Conservation (phyloP, 2,113 vertebrate species). For the Coryphaenoides rupestris region DNA sequence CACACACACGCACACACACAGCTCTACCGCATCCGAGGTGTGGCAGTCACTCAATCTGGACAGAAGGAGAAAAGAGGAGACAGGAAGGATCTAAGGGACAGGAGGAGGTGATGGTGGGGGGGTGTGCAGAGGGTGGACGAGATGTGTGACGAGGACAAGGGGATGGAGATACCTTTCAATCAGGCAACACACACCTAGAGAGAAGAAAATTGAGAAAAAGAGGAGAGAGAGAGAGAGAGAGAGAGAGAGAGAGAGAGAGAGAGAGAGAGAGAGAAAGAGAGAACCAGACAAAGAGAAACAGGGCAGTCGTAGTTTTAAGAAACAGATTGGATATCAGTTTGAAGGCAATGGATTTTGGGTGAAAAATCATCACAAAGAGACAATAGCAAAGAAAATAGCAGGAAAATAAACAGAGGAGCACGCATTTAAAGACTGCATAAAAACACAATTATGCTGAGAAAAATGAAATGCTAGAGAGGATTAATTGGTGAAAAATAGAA, state of each 20-base stretch:
- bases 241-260: conserved; percentile 13
- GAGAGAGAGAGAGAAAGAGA: conserved; percentile 8
- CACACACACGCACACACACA: conserved; percentile 6
- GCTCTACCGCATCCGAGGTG: conserved; percentile 7
- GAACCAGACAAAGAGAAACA: too few species aligned
- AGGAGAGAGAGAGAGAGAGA: conserved; percentile 13
- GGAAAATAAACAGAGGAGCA: too few species aligned
- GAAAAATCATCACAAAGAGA: too few species aligned
- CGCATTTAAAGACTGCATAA: too few species aligned
- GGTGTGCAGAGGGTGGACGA: conserved; percentile 3
- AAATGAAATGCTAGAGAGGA: too few species aligned
- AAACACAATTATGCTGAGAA: too few species aligned
- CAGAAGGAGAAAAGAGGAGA: conserved; percentile 31
- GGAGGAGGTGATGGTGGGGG: conserved; percentile 36
- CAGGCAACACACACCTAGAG: conserved; percentile 14
- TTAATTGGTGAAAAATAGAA: too few species aligned
- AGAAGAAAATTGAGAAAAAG: conserved; percentile 13
- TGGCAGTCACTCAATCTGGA: neutral
- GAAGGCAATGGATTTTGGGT: too few species aligned
- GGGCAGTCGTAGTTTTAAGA: too few species aligned
- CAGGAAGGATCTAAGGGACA: conserved; percentile 38
- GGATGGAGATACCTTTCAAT: conserved; percentile 29
- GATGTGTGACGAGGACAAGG: conserved; percentile 25
- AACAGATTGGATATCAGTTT: too few species aligned
- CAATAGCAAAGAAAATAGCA: too few species aligned